phyloP scores from a whole-genome alignment of 2,113 vertebrate genomes.

The human (Homo sapiens) region GRCh38 chr5:153813501-153814000 shows the following conservation, averaged over 20 bases:
- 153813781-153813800: slow-evolving; percentile 77
- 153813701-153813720: slow-evolving; percentile 85
- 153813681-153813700: slow-evolving; percentile 88
- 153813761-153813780: slow-evolving; percentile 76
- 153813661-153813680: slow-evolving; percentile 92
- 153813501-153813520: slow-evolving; percentile 68
- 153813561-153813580: slow-evolving; percentile 93
- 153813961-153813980: slow-evolving; percentile 48
- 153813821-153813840: slow-evolving; percentile 80
- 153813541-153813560: slow-evolving; percentile 91
- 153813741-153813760: slow-evolving; percentile 78
- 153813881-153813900: slow-evolving; percentile 81
- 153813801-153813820: slow-evolving; percentile 75
- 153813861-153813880: slow-evolving; percentile 81
- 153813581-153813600: slow-evolving; percentile 87
- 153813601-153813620: slow-evolving; percentile 86
- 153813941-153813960: slow-evolving; percentile 74
- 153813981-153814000: slow-evolving; percentile 65
- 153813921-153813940: slow-evolving; percentile 75
- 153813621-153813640: slow-evolving; percentile 88
- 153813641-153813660: slow-evolving; percentile 89
- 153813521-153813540: slow-evolving; percentile 78
- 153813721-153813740: slow-evolving; percentile 77
- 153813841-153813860: slow-evolving; percentile 83
- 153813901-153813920: slow-evolving; percentile 80